Base-by-base conservation (phyloP, 1,140 invertebrate genomes). In the Megalonaias nervosa region DNA sequence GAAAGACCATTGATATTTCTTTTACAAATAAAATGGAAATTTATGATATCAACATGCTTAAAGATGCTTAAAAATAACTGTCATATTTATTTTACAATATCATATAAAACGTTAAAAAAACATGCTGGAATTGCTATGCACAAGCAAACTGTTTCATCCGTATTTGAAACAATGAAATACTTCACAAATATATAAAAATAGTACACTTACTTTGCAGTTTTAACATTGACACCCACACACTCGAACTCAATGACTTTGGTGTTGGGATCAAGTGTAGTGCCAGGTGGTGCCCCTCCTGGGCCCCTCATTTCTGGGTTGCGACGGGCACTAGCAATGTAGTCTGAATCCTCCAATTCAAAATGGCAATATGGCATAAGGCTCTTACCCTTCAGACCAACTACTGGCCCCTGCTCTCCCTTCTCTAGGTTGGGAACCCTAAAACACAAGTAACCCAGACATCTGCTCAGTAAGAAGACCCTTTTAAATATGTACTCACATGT, bases 331-430 rank as follows among this genome's bases (percentile, higher is more conserved):
- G 78, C 85, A 56, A 91, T 82, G 68, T 91, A 91, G 79, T 91
- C 90, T 1, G 90, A 91, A 72, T 91, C 88, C 67, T 87, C 86
- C 38, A 91, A 79, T 65, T 91, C 91, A 87, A 91, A 91, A 78
- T 91, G 91, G 75, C 90, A 91, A 76, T 89, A 91, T 1, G 91
- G 91, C 85, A 91, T 87, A 59, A 91, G 68, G 69, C 89, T 89
- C 59, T 87, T 84, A 0, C 86, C 90, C 67, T 85, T 88, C 23
- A 91, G 26, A 16, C 83, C 82, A 57, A 91, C 80, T 23, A 87
- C 86, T 62, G 89, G 90, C 12, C 87, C 88, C 59, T 87, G 83
- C 15, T 82, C 77, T 17, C 77, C 81, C 61, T 86, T 85, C 67
- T 89, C 87, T 56, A 91, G 82, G 79, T 90, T 89, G 13, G 89